Evolutionary conservation across 2,113 vertebrate species (phyloP).

Genomic region (Periophthalmus modestus): DNA sequence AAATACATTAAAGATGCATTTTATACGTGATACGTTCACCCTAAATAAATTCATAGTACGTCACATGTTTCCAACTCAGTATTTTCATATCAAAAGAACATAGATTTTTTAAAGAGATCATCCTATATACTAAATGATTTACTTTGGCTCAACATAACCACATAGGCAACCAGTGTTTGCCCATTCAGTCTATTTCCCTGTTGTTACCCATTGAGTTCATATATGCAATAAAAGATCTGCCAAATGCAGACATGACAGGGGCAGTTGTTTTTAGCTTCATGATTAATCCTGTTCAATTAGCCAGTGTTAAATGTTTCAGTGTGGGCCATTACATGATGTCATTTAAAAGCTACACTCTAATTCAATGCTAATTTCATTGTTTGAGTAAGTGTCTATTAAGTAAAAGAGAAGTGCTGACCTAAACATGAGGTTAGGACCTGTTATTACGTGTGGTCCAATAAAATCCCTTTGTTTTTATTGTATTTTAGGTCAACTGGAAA

Average conservation of each 20-base stretch:
- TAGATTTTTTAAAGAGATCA: no score
- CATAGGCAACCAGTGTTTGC: neutral
- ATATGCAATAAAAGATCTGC: neutral
- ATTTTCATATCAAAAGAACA: no score
- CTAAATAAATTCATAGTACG: no score
- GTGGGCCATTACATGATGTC: neutral
- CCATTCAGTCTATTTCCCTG: neutral
- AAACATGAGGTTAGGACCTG: conserved; percentile 9
- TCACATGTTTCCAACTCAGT: no score
- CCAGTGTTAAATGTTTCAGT: neutral
- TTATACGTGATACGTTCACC: no score
- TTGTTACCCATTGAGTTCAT: neutral
- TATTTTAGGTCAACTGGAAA: neutral
- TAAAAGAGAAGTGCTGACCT: conserved; percentile 5
- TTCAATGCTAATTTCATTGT: neutral
- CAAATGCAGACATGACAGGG: neutral
- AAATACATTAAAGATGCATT: no score
- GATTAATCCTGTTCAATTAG: conserved; percentile 2
- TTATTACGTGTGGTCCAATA: neutral
- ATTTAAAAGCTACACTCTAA: neutral
- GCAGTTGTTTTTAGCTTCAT: neutral
- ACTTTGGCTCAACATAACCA: no score
- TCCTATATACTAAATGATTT: no score
- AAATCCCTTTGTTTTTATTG: neutral
- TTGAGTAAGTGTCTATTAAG: neutral